Evolutionary conservation across 2,113 vertebrate species (phyloP).

Genomic region (Garra rufa): DNA sequence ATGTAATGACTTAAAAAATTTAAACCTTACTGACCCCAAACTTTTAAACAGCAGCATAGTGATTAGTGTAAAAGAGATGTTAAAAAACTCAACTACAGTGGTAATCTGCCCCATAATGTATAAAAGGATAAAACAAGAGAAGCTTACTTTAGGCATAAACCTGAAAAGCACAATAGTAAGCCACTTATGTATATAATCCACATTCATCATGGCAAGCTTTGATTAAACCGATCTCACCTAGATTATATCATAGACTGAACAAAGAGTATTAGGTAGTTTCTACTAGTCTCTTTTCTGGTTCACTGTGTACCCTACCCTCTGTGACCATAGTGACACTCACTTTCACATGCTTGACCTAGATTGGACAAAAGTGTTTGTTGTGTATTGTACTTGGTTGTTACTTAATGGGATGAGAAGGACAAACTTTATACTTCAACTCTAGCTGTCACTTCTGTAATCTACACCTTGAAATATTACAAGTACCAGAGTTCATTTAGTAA

Average conservation of each 20-base stretch:
- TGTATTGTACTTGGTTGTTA: slow-evolving; percentile 68
- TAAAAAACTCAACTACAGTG: slow-evolving; percentile 7
- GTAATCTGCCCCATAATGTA: slow-evolving; percentile 44
- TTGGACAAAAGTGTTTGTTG: slow-evolving; percentile 73
- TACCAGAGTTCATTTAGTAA: not conserved
- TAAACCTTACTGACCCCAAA: not conserved
- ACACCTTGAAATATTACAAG: not conserved
- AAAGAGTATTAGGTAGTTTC: slow-evolving; percentile 61
- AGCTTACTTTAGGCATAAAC: slow-evolving; percentile 53
- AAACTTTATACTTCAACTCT: slow-evolving; percentile 64
- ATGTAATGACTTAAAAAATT: not conserved
- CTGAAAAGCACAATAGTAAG: slow-evolving; percentile 52
- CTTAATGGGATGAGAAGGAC: slow-evolving; percentile 63
- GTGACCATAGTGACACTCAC: slow-evolving; percentile 59
- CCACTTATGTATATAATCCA: slow-evolving; percentile 66
- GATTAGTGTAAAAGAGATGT: slow-evolving; percentile 4
- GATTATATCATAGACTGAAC: slow-evolving; percentile 50
- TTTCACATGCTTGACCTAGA: slow-evolving; percentile 78
- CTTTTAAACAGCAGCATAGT: not conserved
- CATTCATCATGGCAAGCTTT: slow-evolving; percentile 35
- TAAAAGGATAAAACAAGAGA: slow-evolving; percentile 37
- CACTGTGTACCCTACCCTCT: slow-evolving; percentile 70
- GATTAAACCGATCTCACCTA: slow-evolving; percentile 63
- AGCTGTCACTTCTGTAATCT: not conserved
- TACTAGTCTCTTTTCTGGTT: slow-evolving; percentile 59